These are phyloP conservation scores for Alectoris magna DNA, from an alignment of 2,797 vertebrate genomes.

Conservation along the genomic window DNA sequence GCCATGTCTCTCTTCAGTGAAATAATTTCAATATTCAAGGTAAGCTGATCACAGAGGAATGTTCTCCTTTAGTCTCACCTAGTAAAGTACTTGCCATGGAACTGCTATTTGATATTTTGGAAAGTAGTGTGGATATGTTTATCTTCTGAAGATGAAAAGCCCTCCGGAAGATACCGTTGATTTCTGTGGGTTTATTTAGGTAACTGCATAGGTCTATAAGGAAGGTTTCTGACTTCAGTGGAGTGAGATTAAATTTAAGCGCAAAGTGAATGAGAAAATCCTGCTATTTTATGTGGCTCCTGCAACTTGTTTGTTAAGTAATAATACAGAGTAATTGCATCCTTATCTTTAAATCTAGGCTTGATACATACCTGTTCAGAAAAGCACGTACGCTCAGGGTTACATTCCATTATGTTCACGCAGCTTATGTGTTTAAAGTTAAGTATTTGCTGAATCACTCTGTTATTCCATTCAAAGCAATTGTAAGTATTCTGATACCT, in stretches of 20 bases:
- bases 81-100: constrained; percentile 15
- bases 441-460: constrained; percentile 51
- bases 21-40: constrained; percentile 87
- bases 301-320: constrained; percentile 33
- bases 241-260: constrained; percentile 29
- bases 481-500: background rate
- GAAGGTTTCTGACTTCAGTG: constrained; percentile 19
- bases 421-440: constrained; percentile 13
- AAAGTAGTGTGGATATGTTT: constrained; percentile 29
- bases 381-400: constrained; percentile 22
- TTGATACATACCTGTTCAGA: constrained; percentile 36
- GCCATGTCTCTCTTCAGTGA: constrained; percentile 80
- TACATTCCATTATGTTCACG: constrained; percentile 33
- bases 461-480: background rate
- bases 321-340: constrained; percentile 11
- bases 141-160: constrained; percentile 44
- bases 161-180: constrained; percentile 47
- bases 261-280: background rate
- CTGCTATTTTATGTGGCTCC: constrained; percentile 50
- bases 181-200: constrained; percentile 34
- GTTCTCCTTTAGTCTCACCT: background rate
- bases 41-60: constrained; percentile 64
- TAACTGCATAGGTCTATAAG: background rate
- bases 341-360: constrained; percentile 44
- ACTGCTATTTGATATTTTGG: constrained; percentile 26